Percentiles rank a stretch among this genome's conserved stretches.
These are phyloP conservation scores for Cataglyphis livida DNA, from an alignment of 2,888 invertebrate genomes.

Conservation along the genomic window DNA sequence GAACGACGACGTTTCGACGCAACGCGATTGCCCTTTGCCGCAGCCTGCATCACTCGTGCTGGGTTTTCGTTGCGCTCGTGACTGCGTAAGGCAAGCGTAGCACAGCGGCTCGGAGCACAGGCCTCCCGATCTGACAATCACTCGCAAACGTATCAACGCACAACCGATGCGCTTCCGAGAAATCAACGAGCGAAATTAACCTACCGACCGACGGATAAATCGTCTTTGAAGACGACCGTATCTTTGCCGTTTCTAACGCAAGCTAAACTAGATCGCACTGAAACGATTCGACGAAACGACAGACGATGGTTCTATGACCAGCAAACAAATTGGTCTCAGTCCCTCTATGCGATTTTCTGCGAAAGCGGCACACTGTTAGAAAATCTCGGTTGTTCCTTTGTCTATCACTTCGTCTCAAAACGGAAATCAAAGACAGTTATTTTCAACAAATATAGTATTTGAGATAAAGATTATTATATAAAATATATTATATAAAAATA, in stretches of 20 bases:
- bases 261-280: slow-evolving; percentile 63
- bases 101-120: slow-evolving; percentile 58
- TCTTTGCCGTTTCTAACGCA: slow-evolving; percentile 58
- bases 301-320: slow-evolving; percentile 41
- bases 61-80: slow-evolving; percentile 62
- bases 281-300: slow-evolving; percentile 70
- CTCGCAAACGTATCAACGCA: slow-evolving; percentile 38
- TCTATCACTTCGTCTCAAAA: neutral
- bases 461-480: neutral
- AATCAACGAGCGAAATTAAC: slow-evolving; percentile 74
- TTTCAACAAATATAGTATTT: neutral
- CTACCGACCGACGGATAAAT: slow-evolving; percentile 68
- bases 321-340: slow-evolving; percentile 31
- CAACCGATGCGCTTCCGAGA: slow-evolving; percentile 64
- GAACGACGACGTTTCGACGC: slow-evolving; percentile 63
- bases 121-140: slow-evolving; percentile 48
- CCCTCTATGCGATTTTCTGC: slow-evolving; percentile 36
- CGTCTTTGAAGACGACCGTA: slow-evolving; percentile 53
- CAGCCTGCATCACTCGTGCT: slow-evolving; percentile 49
- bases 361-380: slow-evolving; percentile 15
- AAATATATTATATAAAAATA: neutral
- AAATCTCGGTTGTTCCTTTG: neutral
- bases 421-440: neutral
- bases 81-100: slow-evolving; percentile 75
- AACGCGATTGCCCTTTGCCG: slow-evolving; percentile 58